Base-by-base conservation (phyloP, 2,797 vertebrate genomes). In the Lithobates pipiens region DNA sequence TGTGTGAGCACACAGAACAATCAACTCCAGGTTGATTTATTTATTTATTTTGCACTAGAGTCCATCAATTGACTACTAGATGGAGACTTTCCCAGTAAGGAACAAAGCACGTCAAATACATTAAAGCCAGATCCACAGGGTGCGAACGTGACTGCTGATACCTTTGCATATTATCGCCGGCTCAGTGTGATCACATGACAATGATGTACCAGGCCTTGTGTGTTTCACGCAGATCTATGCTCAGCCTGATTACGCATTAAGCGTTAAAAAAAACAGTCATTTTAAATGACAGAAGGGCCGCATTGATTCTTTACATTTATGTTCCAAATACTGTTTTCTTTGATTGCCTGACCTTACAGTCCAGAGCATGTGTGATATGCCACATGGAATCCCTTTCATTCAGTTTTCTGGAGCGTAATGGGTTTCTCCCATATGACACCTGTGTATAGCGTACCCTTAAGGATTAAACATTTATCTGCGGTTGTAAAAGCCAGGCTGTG, bases 401-500 rank as follows among this genome's bases (percentile, higher is more conserved):
- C 63, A 57, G 65, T 80, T 76, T 85, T 68, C 42, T 76, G 44
- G 54, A 70, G 63, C 21, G n/a, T 70, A 85, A 80, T 69, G 78
- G 63, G 23, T 34, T 82, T 85, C 65, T 63, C 73, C 72, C 25
- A 16, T 57, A 32, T 80, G 46, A 70, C 77, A 81, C 72, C 78
- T 57, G 63, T 81, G 65, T 61, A 70, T 80, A 81, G 77, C 69
- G 70, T 54, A 80, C 61, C 77, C 84, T 85, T 61, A 80, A 81
- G 65, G 78, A 76, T 81, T 69, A 85, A 81, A 76, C 78, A 68
- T 80, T 74, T 85, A 80, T 85, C 78, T 81, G 36, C 6, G 34
- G 69, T 85, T 80, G 63, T 85, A 80, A 85, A 85, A 75, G 32
- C 84, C 32, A 70, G 77, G 72, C 72, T 81, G 72, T 76, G 72